Percentiles rank a stretch among this genome's conserved stretches.
Evolutionary conservation across 2,888 invertebrate species (phyloP).

Genomic region (Anorthoa munda): DNA sequence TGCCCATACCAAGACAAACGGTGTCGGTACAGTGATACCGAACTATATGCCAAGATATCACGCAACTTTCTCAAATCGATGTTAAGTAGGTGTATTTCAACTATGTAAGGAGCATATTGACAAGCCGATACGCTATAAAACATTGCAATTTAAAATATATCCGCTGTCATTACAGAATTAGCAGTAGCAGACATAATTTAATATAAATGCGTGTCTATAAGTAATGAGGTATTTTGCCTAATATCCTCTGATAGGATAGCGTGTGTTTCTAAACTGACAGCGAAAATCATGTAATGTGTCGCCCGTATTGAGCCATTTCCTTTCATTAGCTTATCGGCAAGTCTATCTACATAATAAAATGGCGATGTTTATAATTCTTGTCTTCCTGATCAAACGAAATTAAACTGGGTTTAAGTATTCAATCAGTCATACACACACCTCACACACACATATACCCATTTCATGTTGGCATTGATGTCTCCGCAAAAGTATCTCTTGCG

Average conservation of each 20-base stretch:
- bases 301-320: slow-evolving; percentile 52
- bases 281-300: slow-evolving; percentile 17
- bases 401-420: not conserved
- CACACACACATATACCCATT: too few relatives aligned
- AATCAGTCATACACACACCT: too few relatives aligned
- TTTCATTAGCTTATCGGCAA: slow-evolving; percentile 18
- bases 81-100: slow-evolving; percentile 4
- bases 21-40: not conserved
- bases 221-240: slow-evolving; percentile 51
- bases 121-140: slow-evolving; percentile 22
- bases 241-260: slow-evolving; percentile 39
- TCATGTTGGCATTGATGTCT: not conserved
- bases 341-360: slow-evolving; percentile 23
- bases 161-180: slow-evolving; percentile 46
- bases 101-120: slow-evolving; percentile 11
- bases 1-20: not conserved
- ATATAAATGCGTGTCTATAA: slow-evolving; percentile 42
- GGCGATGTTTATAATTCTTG: slow-evolving; percentile 1
- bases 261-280: slow-evolving; percentile 28
- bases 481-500: not conserved
- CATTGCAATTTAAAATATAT: slow-evolving; percentile 3
- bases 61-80: not conserved
- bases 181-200: slow-evolving; percentile 39
- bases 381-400: not conserved
- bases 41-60: not conserved